These are phyloP conservation scores for Crotalus tigris DNA, from an alignment of 2,113 vertebrate species.

Conservation along the genomic window DNA sequence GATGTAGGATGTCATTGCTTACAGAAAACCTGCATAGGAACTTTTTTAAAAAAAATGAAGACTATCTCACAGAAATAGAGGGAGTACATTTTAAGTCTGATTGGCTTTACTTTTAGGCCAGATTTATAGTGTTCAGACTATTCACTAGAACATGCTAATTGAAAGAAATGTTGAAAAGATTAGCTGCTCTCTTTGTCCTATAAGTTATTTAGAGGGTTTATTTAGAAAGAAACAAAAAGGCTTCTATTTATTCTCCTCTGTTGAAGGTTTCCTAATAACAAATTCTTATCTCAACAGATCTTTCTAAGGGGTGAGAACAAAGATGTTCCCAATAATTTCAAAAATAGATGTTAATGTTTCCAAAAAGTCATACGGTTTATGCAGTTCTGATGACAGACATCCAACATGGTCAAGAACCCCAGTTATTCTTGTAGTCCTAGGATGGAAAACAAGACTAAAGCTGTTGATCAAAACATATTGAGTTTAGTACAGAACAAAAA, in stretches of 20 bases:
- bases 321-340: not conserved
- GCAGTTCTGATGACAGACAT: not conserved
- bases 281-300: not conserved
- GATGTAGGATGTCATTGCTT: not conserved
- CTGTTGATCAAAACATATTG: not conserved
- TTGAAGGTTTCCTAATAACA: not conserved
- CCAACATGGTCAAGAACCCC: not conserved
- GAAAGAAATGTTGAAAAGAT: not conserved
- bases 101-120: not conserved
- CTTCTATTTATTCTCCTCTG: not conserved
- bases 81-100: not conserved
- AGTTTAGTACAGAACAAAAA: not conserved
- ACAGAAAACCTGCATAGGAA: not conserved
- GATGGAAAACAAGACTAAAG: not conserved
- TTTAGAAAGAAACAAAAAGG: not conserved
- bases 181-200: not conserved
- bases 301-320: not conserved
- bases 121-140: not conserved
- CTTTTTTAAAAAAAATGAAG: not conserved
- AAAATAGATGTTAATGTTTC: not conserved
- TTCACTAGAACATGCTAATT: not conserved
- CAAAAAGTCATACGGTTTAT: not conserved
- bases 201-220: not conserved
- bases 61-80: not conserved
- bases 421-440: not conserved